Conservation (phyloP, 1,140 invertebrate genomes). For the Cotesia chilonis region DNA sequence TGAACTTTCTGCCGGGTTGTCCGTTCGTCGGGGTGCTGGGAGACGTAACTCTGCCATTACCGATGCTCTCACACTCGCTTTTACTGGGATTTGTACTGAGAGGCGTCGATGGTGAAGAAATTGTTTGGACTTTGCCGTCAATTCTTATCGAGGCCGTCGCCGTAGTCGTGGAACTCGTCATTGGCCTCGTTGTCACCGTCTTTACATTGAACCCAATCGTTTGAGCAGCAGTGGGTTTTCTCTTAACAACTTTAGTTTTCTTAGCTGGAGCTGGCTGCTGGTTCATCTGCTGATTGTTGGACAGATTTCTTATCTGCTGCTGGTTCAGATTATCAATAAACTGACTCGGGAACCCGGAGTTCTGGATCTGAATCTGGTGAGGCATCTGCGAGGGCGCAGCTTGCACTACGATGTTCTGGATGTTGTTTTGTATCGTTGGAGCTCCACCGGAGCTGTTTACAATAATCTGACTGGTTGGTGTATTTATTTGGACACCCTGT, state of each 20-base stretch:
- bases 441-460: constrained; percentile 64
- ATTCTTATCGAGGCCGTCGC: constrained; percentile 37
- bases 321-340: constrained; percentile 65
- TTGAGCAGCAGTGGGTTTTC: constrained; percentile 50
- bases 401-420: constrained; percentile 64
- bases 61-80: constrained; percentile 48
- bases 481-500: constrained; percentile 63
- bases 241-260: constrained; percentile 59
- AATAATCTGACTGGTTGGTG: constrained; percentile 65
- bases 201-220: constrained; percentile 45
- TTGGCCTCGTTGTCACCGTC: constrained; percentile 20
- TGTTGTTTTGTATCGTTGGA: constrained; percentile 65
- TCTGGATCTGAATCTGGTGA: constrained; percentile 64
- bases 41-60: constrained; percentile 47
- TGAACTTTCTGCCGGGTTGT: constrained; percentile 57
- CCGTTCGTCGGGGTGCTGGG: constrained; percentile 51
- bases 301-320: constrained; percentile 61
- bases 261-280: constrained; percentile 40
- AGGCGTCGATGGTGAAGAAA: constrained; percentile 41
- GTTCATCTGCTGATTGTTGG: constrained; percentile 29
- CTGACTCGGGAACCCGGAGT: constrained; percentile 61
- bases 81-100: constrained; percentile 54
- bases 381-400: constrained; percentile 62
- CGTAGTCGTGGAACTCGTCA: constrained; percentile 33
- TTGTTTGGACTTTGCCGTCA: constrained; percentile 48